Evolutionary conservation across 2,888 invertebrate genomes (phyloP).

Genomic region (Drosophila eohydei): DNA sequence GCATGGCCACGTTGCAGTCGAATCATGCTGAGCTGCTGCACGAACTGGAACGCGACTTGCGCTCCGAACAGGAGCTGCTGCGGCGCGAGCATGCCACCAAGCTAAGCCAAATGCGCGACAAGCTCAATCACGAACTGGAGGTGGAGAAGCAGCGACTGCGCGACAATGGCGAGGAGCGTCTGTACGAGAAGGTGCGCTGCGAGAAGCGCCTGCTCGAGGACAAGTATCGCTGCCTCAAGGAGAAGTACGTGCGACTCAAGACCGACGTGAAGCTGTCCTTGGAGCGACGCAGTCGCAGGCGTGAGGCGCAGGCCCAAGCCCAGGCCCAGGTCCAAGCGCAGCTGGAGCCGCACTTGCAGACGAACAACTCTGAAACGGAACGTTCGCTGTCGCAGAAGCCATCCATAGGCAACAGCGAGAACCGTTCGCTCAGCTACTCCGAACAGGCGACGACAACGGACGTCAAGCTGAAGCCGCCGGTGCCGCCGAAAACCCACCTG

Average conservation of each 20-base stretch:
- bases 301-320: conserved; percentile 86
- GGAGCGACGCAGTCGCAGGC: conserved; percentile 89
- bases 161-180: conserved; percentile 85
- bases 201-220: conserved; percentile 90
- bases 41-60: conserved; percentile 84
- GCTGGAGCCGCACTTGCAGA: conserved; percentile 85
- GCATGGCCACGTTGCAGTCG: conserved; percentile 83
- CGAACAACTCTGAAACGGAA: conserved; percentile 92
- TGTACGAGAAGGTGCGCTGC: conserved; percentile 88
- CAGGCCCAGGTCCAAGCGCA: conserved; percentile 24
- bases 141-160: conserved; percentile 85
- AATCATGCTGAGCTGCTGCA: conserved; percentile 84
- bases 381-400: conserved; percentile 90
- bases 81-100: conserved; percentile 89
- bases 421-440: conserved; percentile 81
- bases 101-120: conserved; percentile 88
- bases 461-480: conserved; percentile 70
- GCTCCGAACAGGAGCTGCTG: conserved; percentile 88
- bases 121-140: conserved; percentile 87
- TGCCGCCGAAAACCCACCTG: conserved; percentile 82
- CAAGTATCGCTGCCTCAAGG: conserved; percentile 92
- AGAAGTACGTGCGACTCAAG: conserved; percentile 92
- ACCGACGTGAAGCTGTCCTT: conserved; percentile 92
- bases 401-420: conserved; percentile 85
- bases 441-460: conserved; percentile 60